Conservation (phyloP, 2,888 invertebrate species). For the Phanerotoma sp. region DNA sequence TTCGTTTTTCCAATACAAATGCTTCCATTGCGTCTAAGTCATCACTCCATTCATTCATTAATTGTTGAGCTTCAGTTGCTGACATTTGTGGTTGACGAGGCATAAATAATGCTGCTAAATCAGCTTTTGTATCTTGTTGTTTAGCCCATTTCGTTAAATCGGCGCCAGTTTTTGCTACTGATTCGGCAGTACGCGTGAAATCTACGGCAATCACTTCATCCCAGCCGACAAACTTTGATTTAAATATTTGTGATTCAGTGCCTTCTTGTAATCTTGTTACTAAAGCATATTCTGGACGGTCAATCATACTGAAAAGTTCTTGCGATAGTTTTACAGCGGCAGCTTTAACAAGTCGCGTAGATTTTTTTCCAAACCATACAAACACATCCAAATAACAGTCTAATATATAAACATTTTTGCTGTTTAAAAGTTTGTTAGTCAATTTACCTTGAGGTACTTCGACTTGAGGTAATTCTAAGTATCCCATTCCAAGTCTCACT, state of each 20-base stretch:
- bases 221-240: conserved; percentile 96
- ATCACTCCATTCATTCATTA: conserved; percentile 97
- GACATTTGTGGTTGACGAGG: conserved; percentile 91
- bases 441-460: conserved; percentile 76
- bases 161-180: conserved; percentile 93
- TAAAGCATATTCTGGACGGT: conserved; percentile 82
- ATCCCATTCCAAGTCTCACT: conserved; percentile 97
- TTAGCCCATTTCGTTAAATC: conserved; percentile 92
- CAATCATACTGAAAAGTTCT: conserved; percentile 93
- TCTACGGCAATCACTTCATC: conserved; percentile 99
- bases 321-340: conserved; percentile 97
- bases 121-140: conserved; percentile 88
- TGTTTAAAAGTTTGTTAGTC: conserved; percentile 75
- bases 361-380: conserved; percentile 98
- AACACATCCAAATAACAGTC: conserved; percentile 94
- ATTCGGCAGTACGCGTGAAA: conserved; percentile 97
- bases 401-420: conserved; percentile 93
- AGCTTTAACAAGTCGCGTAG: conserved; percentile 89
- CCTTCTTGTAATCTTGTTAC: conserved; percentile 91
- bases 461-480: conserved; percentile 94
- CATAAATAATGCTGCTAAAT: conserved; percentile 93
- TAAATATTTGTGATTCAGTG: conserved; percentile 90
- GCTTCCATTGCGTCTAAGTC: conserved; percentile 98
- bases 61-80: conserved; percentile 77
- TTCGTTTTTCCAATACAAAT: conserved; percentile 94